A percentile compares a stretch with the other conserved stretches of the same genome.
Conservation (phyloP, 2,797 vertebrate genomes). For the Argya squamiceps region DNA sequence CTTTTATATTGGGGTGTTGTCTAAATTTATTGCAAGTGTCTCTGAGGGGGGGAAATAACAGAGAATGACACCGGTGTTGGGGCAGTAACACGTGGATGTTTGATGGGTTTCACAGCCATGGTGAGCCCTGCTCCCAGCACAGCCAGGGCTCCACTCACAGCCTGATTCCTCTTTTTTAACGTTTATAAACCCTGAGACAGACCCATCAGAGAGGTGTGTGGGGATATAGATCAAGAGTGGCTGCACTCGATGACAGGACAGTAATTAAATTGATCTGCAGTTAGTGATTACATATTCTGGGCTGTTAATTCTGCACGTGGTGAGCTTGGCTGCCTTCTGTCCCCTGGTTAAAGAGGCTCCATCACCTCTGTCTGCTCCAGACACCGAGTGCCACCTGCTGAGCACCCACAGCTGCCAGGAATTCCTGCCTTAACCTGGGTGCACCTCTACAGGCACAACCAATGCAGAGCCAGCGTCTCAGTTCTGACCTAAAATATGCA, state of each 20-base stretch:
- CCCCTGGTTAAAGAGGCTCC: not conserved
- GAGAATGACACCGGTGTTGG: not conserved
- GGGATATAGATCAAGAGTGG: not conserved
- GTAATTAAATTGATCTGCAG: slow-evolving; percentile 28
- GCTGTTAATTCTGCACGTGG: slow-evolving; percentile 1
- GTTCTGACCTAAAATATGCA: accelerated
- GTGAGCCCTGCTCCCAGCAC: not conserved
- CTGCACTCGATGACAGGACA: slow-evolving; percentile 6
- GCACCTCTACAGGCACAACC: not conserved
- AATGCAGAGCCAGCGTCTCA: accelerated
- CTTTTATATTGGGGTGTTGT: not conserved
- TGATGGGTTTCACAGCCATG: not conserved
- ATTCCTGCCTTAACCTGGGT: accelerated
- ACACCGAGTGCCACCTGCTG: slow-evolving; percentile 53
- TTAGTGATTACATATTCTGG: not conserved
- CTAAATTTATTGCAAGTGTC: not conserved
- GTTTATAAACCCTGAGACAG: not conserved
- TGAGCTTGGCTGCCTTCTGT: not conserved
- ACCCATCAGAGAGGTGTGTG: not conserved
- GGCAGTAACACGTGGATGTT: accelerated
- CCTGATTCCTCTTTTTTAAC: not conserved
- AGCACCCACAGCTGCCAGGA: not conserved
- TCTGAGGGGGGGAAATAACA: not conserved
- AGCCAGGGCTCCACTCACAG: not conserved
- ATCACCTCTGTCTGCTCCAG: not conserved